Base-by-base conservation (phyloP, 2,888 invertebrate genomes). In the Neoitamus cyanurus region DNA sequence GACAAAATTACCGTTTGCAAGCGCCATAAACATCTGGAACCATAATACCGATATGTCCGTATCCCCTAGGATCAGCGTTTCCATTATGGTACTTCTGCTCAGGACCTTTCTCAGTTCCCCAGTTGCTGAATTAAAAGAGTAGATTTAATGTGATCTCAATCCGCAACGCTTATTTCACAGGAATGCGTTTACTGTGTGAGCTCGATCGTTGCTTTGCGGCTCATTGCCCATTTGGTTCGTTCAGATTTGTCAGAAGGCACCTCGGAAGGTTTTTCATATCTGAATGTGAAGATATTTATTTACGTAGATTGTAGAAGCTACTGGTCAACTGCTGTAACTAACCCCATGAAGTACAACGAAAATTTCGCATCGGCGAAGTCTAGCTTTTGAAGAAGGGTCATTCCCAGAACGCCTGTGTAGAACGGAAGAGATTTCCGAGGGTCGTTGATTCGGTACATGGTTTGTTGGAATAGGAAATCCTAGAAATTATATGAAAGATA, bases 401-500 rank as follows among this genome's bases (percentile, higher is more conserved):
- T 98, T 5, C 98, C 98, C 0, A 99, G 92, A 0, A 98, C 95
- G 80, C 95, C 94, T 0, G 97, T 96, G 92, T 98, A 98, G 91
- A 99, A 98, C 0, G 97, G 96, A 73, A 99, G 91, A 0, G 97
- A 96, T 87, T 94, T 94, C 86, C 94, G 93, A 0, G 98, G 98
- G 90, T 99, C 98, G 90, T 98, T 98, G 86, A 98, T 97, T 42
- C 98, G 94, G 90, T 96, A 96, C 98, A 99, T 99, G 0, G 98
- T 98, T 93, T 99, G 98, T 92, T 98, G 98, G 92, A 98, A 96
- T 87, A 98, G 93, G 90, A 96, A 98, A 85, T 96, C 97, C 96
- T 97, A 92, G 37, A 90, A 90, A 84, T n/a, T n/a, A n/a, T 48
- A 9, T 42, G n/a, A 42, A 42, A 42, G 11, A 46, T n/a, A n/a